phyloP scores from a whole-genome alignment of 1,140 invertebrate genomes.

The Parasteatoda tepidariorum region DNA sequence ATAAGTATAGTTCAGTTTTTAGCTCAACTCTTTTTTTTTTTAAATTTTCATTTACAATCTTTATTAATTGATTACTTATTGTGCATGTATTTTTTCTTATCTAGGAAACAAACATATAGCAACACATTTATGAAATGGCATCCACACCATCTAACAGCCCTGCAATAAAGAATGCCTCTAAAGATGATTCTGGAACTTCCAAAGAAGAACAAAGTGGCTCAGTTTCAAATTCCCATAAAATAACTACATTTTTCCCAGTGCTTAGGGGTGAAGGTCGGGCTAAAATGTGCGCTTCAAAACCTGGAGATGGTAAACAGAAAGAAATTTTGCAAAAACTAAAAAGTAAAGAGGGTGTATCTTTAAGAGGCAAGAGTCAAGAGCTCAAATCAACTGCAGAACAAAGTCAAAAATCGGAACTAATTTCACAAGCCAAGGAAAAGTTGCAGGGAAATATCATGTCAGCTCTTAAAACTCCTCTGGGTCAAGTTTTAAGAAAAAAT shows the following conservation, averaged over 20 bases:
- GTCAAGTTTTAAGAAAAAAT: conserved; percentile 54
- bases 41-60: too few species aligned
- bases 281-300: conserved; percentile 52
- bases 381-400: not conserved
- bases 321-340: conserved; percentile 50
- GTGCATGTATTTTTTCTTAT: too few species aligned
- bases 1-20: too few species aligned
- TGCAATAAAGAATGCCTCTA: not conserved
- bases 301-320: conserved; percentile 55
- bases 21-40: too few species aligned
- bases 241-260: conserved; percentile 24
- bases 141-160: too few species aligned
- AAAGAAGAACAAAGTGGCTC: not conserved
- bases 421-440: conserved; percentile 21
- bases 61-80: too few species aligned
- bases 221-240: conserved; percentile 16
- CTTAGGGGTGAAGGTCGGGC: conserved; percentile 40
- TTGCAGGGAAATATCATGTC: conserved; percentile 17
- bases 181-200: not conserved
- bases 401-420: not conserved
- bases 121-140: too few species aligned
- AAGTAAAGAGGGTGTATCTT: conserved; percentile 13
- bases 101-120: too few species aligned
- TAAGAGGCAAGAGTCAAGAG: not conserved
- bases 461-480: conserved; percentile 53